Evolutionary conservation across 2,113 vertebrate species (phyloP).

Genomic region (Tyrannus savana): DNA sequence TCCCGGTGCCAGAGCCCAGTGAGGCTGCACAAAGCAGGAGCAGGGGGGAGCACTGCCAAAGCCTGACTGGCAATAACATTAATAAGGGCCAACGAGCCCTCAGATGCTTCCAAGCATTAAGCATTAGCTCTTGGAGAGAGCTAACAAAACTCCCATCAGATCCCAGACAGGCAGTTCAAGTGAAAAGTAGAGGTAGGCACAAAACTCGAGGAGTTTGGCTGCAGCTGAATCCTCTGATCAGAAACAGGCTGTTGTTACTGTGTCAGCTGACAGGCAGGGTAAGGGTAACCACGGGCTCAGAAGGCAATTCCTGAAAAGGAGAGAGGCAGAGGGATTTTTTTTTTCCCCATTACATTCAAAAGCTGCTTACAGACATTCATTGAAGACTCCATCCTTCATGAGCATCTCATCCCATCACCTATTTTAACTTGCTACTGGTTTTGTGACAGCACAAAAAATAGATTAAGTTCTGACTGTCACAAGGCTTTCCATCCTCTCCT

Average conservation of each 20-base stretch:
- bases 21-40: background rate
- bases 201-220: constrained; percentile 12
- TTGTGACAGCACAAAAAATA: background rate
- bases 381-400: background rate
- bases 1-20: background rate
- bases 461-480: background rate
- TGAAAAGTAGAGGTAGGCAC: constrained; percentile 13
- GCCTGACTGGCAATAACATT: background rate
- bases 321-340: background rate
- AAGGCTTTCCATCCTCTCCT: background rate
- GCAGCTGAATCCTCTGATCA: constrained; percentile 36
- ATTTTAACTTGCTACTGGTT: background rate
- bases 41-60: background rate
- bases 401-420: background rate
- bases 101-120: background rate
- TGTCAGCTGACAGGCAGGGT: background rate
- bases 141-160: background rate
- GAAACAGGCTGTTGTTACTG: background rate
- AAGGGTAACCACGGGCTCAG: background rate
- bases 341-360: background rate
- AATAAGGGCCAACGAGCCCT: background rate
- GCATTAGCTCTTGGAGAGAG: constrained; percentile 2
- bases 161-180: background rate
- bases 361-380: background rate
- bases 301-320: background rate